phyloP scores from a whole-genome alignment of 92 coral and sea anemone species.

The Epizoanthus illoricatus region DNA sequence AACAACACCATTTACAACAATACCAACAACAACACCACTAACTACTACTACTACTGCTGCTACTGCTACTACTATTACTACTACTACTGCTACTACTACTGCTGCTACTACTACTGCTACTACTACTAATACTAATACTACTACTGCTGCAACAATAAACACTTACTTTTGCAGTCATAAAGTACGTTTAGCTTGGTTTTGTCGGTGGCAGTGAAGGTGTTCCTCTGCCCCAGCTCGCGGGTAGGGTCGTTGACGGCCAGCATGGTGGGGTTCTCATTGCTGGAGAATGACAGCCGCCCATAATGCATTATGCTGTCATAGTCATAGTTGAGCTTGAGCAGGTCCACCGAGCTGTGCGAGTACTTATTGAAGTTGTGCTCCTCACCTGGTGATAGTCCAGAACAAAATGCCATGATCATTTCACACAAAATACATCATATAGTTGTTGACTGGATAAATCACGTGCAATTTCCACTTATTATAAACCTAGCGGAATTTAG shows the following conservation, averaged over 20 bases:
- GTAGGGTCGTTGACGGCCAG: conserved; percentile 51
- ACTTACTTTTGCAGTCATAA: conserved; percentile 71
- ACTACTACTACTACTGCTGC: too few relatives aligned
- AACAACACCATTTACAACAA: too few relatives aligned
- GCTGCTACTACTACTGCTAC: too few relatives aligned
- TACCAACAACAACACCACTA: too few relatives aligned
- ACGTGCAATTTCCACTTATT: too few relatives aligned
- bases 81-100: too few relatives aligned
- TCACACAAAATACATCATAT: too few relatives aligned
- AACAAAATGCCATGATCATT: not conserved
- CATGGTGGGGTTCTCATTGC: conserved; percentile 64
- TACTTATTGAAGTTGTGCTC: conserved; percentile 72
- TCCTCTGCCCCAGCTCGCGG: conserved; percentile 57
- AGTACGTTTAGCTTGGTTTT: conserved; percentile 60
- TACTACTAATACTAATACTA: not conserved
- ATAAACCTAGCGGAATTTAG: too few relatives aligned
- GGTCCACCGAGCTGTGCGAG: conserved; percentile 57
- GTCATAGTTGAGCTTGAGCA: conserved; percentile 66
- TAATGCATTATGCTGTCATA: conserved; percentile 78
- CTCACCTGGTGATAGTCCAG: conserved; percentile 46
- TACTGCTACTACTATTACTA: too few relatives aligned
- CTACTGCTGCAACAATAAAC: not conserved
- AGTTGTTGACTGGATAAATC: too few relatives aligned
- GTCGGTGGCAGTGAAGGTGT: conserved; percentile 60
- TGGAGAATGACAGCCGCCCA: conserved; percentile 61